These are phyloP conservation scores for Ailuropoda melanoleuca DNA, from an alignment of 2,113 vertebrate species.

Conservation along the genomic window DNA sequence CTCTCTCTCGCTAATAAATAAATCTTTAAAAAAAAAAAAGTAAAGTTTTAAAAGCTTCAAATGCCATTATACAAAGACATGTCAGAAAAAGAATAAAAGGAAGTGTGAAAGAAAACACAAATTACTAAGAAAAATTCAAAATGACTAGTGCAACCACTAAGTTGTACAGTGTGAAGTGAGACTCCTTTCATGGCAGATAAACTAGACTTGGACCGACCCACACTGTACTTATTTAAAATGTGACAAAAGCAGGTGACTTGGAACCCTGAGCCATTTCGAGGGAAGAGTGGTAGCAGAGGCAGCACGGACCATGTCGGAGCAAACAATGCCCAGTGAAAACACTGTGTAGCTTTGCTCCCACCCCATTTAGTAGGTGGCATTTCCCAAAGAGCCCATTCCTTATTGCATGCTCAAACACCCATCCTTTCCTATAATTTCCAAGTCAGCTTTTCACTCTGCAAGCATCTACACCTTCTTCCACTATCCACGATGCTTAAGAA, in stretches of 20 bases:
- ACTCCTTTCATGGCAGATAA: background rate
- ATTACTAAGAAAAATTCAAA: constrained; percentile 22
- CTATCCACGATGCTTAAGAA: background rate
- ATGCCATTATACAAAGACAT: background rate
- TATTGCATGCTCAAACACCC: background rate
- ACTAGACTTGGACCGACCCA: background rate
- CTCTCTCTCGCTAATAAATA: background rate
- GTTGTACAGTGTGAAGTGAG: background rate
- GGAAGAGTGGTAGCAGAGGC: background rate
- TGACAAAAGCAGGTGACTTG: background rate
- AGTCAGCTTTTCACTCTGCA: background rate
- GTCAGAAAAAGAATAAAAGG: background rate
- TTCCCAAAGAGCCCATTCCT: background rate
- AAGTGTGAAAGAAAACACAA: background rate
- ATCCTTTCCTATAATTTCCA: background rate
- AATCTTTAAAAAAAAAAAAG: background rate
- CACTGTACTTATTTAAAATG: background rate
- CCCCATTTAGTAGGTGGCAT: background rate
- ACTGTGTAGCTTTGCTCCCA: background rate
- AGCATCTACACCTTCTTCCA: background rate
- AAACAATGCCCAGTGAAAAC: background rate
- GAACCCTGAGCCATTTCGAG: background rate
- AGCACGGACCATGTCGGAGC: background rate
- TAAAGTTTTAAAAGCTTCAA: background rate
- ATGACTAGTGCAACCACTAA: background rate